Percentiles rank a stretch among this genome's conserved stretches.
Evolutionary conservation across 1,140 invertebrate genomes (phyloP).

Genomic region (Hyles euphorbiae): DNA sequence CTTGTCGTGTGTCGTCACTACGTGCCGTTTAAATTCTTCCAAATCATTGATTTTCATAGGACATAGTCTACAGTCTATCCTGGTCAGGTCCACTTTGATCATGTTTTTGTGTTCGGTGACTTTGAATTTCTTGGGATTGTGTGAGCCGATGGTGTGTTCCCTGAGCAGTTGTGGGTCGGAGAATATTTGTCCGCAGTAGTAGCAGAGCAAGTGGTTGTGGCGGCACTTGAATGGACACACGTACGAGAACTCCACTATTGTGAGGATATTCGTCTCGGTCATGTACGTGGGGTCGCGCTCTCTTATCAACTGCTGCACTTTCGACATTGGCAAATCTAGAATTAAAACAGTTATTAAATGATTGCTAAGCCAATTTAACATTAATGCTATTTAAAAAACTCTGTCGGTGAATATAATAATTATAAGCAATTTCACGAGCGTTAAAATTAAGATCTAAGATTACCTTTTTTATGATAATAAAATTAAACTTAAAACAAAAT

Average conservation of each 20-base stretch:
- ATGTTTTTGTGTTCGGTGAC: constrained; percentile 55
- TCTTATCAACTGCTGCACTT: constrained; percentile 50
- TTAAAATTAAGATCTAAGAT: too few species aligned
- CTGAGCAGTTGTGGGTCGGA: constrained; percentile 37
- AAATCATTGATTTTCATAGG: constrained; percentile 32
- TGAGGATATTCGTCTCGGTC: constrained; percentile 54
- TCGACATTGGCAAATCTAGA: constrained; percentile 51
- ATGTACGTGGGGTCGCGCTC: constrained; percentile 55
- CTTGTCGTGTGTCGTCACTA: constrained; percentile 43
- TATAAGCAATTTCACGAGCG: too few species aligned
- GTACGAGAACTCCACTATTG: constrained; percentile 55
- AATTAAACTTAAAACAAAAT: too few species aligned
- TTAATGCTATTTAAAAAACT: too few species aligned
- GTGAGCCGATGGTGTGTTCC: constrained; percentile 33
- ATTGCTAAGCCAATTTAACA: too few species aligned
- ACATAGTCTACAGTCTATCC: constrained; percentile 57
- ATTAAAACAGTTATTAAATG: not conserved
- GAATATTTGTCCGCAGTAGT: constrained; percentile 54
- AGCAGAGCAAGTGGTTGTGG: constrained; percentile 58
- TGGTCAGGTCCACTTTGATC: constrained; percentile 55
- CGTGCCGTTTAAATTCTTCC: constrained; percentile 50
- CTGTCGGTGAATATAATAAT: too few species aligned
- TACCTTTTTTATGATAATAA: too few species aligned
- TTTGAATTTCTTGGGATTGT: constrained; percentile 60
- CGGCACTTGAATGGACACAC: constrained; percentile 61